Conservation (phyloP, 2,797 vertebrate species). For the Protonibea diacanthus region DNA sequence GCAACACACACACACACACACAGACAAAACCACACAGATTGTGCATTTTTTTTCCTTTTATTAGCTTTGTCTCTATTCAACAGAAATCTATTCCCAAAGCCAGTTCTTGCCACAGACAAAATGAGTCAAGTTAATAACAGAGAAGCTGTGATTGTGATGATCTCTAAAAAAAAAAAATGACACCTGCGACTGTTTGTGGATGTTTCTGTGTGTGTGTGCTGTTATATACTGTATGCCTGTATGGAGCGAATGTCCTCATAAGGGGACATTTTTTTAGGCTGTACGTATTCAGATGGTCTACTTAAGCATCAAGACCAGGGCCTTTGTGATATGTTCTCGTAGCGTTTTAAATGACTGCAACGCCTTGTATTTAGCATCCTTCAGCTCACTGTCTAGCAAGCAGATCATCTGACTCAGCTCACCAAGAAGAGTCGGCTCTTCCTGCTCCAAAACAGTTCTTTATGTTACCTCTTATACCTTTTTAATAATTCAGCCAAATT, state of each 20-base stretch:
- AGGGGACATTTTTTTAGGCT: too few species aligned
- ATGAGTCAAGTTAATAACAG: slow-evolving; percentile 28
- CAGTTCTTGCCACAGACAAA: slow-evolving; percentile 19
- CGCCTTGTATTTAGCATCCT: neutral
- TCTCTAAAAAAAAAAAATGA: neutral
- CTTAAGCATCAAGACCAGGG: neutral
- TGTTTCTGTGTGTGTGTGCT: neutral
- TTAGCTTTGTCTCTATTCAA: neutral
- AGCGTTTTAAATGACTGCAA: neutral
- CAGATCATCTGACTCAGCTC: too few species aligned
- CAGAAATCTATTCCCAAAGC: slow-evolving; percentile 13
- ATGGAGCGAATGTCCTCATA: neutral
- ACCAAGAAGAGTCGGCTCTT: too few species aligned
- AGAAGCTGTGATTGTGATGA: neutral
- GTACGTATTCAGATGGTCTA: neutral
- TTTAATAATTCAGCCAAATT: too few species aligned
- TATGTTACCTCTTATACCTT: too few species aligned
- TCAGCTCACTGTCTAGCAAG: too few species aligned
- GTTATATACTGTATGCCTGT: neutral
- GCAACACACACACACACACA: too few species aligned
- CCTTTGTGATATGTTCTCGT: too few species aligned
- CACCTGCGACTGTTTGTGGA: neutral
- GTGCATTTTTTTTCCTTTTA: neutral
- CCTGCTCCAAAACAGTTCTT: too few species aligned
- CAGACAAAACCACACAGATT: neutral